Percentiles rank a stretch among this genome's conserved stretches.
Conservation (phyloP, 2,888 invertebrate species). For the Troides oblongomaculatus region DNA sequence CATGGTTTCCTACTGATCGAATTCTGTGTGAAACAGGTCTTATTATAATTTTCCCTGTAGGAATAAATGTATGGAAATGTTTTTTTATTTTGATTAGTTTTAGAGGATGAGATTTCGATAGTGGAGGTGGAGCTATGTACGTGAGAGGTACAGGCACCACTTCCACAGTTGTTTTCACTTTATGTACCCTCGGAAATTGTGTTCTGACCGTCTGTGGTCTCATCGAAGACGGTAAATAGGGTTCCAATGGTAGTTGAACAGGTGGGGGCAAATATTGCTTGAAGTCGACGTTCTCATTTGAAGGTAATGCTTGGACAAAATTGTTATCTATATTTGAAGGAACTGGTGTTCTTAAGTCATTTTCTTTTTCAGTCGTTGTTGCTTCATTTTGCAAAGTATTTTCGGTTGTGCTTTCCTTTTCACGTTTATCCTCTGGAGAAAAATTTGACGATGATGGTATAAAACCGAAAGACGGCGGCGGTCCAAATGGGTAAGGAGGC, state of each 20-base stretch:
- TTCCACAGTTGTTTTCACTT: conserved; percentile 66
- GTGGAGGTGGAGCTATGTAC: conserved; percentile 67
- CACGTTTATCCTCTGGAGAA: conserved; percentile 50
- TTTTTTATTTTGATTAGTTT: conserved; percentile 40
- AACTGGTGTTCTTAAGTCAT: conserved; percentile 54
- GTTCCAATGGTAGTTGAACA: conserved; percentile 37
- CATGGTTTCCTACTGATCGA: conserved; percentile 42
- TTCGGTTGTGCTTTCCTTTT: conserved; percentile 52
- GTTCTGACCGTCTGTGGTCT: conserved; percentile 16
- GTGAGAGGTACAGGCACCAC: conserved; percentile 66
- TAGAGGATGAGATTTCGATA: conserved; percentile 38
- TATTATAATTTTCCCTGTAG: conserved; percentile 60
- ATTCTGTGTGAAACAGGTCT: conserved; percentile 52
- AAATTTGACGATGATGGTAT: conserved; percentile 51
- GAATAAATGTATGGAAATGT: conserved; percentile 60
- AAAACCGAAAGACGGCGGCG: conserved; percentile 60
- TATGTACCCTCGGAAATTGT: conserved; percentile 43
- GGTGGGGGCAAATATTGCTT: conserved; percentile 53
- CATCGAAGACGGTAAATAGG: conserved; percentile 30
- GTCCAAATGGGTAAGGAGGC: conserved; percentile 69
- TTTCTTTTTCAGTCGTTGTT: conserved; percentile 49
- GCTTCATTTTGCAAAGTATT: conserved; percentile 36
- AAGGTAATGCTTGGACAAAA: conserved; percentile 61
- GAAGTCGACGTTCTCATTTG: conserved; percentile 60
- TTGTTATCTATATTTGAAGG: conserved; percentile 61